phyloP scores from a whole-genome alignment of 2,113 vertebrate species.

The Athene noctua region DNA sequence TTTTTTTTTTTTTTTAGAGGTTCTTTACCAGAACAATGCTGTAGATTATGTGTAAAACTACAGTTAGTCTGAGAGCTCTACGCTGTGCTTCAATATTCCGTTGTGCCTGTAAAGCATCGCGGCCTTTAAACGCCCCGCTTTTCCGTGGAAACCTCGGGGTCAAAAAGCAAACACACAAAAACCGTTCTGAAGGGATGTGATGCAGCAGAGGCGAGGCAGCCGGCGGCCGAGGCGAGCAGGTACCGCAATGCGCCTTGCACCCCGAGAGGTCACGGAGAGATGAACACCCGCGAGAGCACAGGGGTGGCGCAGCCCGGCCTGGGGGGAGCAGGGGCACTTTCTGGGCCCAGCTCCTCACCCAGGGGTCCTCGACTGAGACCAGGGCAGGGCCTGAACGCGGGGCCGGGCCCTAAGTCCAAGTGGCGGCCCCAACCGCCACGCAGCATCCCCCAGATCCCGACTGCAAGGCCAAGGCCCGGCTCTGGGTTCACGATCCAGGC shows the following conservation, averaged over 20 bases:
- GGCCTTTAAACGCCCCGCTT: not conserved
- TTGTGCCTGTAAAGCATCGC: accelerated
- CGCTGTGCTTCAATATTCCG: accelerated
- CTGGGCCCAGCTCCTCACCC: accelerated
- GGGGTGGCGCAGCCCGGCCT: not conserved
- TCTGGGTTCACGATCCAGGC: too few relatives aligned
- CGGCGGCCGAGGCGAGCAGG: accelerated
- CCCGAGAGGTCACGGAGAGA: not conserved
- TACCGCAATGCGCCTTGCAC: not conserved
- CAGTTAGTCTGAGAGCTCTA: not conserved
- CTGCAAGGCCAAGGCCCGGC: too few relatives aligned
- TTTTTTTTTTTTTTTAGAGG: not conserved
- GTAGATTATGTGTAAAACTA: accelerated
- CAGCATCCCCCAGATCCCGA: accelerated
- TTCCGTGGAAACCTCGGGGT: not conserved
- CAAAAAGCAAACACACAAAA: not conserved
- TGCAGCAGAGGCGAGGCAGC: not conserved
- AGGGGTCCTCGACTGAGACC: accelerated
- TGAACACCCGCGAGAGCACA: not conserved
- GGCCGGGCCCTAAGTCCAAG: accelerated
- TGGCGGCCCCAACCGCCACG: not conserved
- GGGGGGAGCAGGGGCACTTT: not conserved
- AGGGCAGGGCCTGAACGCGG: accelerated
- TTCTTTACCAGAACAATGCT: not conserved
- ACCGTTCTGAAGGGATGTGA: not conserved